phyloP scores from a whole-genome alignment of 2,113 vertebrate genomes.

The Urocolius indicus region DNA sequence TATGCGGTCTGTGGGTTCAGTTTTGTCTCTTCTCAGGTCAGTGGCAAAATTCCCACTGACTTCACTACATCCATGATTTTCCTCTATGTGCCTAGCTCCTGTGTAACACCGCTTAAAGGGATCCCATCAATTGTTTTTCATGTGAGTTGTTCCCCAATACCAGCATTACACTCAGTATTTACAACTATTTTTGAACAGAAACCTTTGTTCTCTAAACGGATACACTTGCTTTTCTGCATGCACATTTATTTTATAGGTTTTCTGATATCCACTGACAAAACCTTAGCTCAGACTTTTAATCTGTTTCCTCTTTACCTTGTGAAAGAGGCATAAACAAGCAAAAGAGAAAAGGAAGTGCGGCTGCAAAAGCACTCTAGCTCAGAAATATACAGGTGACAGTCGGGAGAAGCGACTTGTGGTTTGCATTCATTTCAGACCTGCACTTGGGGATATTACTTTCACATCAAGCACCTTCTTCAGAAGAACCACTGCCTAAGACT shows the following conservation, averaged over 20 bases:
- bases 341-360: neutral
- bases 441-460: neutral
- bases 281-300: neutral
- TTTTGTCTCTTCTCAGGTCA: neutral
- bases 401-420: neutral
- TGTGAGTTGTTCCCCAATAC: neutral
- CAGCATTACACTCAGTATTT: neutral
- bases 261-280: neutral
- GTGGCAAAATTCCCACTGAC: neutral
- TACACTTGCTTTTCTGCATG: neutral
- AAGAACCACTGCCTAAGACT: accelerated
- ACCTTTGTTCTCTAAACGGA: neutral
- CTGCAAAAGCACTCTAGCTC: neutral
- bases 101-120: neutral
- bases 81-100: neutral
- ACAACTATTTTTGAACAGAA: neutral
- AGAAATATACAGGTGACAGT: neutral
- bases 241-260: neutral
- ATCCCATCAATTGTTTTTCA: neutral
- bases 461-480: neutral
- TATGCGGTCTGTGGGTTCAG: neutral
- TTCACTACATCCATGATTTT: neutral
- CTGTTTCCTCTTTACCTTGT: neutral
- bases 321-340: neutral
- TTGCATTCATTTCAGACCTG: neutral